phyloP scores from a whole-genome alignment of 1,140 invertebrate genomes.

The Lerema accius region DNA sequence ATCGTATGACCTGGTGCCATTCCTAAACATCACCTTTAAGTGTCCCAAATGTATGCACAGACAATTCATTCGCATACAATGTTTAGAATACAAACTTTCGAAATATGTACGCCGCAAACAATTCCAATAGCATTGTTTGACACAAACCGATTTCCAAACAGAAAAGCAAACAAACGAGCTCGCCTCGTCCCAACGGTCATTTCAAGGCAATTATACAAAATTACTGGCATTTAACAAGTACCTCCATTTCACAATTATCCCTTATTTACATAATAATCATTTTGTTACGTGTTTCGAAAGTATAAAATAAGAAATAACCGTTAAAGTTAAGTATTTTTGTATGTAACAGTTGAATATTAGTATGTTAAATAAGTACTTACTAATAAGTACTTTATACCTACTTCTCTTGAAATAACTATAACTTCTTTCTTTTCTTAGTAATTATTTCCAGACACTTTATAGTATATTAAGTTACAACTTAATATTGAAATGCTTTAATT shows the following conservation, averaged over 20 bases:
- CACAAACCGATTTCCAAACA: constrained; percentile 16
- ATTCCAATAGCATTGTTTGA: constrained; percentile 7
- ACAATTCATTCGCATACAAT: constrained; percentile 9
- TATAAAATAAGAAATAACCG: background rate
- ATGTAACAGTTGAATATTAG: no score
- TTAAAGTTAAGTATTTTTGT: background rate
- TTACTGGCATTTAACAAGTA: constrained; percentile 4
- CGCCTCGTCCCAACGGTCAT: background rate
- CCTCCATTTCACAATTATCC: constrained; percentile 12
- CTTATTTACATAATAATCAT: constrained; percentile 12
- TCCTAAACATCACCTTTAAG: background rate
- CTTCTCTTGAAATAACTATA: no score
- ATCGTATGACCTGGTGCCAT: no score
- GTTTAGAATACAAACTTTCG: constrained; percentile 26
- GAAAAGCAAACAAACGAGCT: constrained; percentile 8
- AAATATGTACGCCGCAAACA: constrained; percentile 4
- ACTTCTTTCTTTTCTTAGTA: no score
- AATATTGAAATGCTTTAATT: no score
- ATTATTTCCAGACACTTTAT: no score
- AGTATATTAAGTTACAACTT: no score
- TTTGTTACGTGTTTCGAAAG: constrained; percentile 17
- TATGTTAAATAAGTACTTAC: no score
- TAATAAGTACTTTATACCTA: no score
- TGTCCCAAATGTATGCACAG: constrained; percentile 10
- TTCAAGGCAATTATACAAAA: constrained; percentile 9